Evolutionary conservation across 1,140 invertebrate species (phyloP), one percentile per base, ranked within the genome.

Genomic region (Harlomillsia oculata): DNA sequence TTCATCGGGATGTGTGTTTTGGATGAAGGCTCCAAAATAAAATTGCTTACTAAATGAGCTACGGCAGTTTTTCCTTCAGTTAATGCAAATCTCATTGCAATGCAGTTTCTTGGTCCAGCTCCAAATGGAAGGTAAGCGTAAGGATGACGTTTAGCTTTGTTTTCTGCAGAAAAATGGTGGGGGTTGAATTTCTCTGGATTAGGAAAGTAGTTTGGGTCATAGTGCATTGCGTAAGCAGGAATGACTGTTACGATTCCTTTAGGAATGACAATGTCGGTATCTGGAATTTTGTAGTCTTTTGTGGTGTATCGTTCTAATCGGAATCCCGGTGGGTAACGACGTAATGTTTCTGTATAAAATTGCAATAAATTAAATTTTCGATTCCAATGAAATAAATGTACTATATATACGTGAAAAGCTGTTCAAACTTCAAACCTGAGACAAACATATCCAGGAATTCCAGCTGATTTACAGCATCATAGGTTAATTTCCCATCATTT

Each of bases 111-210:
- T 1, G 82, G 81, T 11, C 86, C 86, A 43, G 82, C 78, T 1
- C 85, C 85, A 64, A 91, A 91, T 0, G 87, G 85, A 29, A 87
- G 67, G 68, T 80, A 88, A 0, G 78, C 73, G 61, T 74, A 79
- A 41, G 69, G 75, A 59, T 70, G 76, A 21, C 78, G 69, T 11
- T 60, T 60, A 23, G 66, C 60, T 43, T 69, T 68, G 50, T 73
- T 72, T 62, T 78, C 77, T 2, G 74, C 69, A 11, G 70, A 66
- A 66, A 85, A 86, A 59, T 82, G 70, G 36, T 83, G 78, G 0
- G 85, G 85, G 69, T 82, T 73, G 61, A 83, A 87, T 11, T 66
- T 69, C 5, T 80, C 73, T 6, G 84, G 84, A 60, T 85, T 71
- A 2, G 77, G 72, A 68, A 75, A 87, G 50, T 77, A 72, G 13